Percentiles rank a stretch among this genome's conserved stretches.
Evolutionary conservation across 2,888 invertebrate species (phyloP).

Genomic region (Apantesis nais): DNA sequence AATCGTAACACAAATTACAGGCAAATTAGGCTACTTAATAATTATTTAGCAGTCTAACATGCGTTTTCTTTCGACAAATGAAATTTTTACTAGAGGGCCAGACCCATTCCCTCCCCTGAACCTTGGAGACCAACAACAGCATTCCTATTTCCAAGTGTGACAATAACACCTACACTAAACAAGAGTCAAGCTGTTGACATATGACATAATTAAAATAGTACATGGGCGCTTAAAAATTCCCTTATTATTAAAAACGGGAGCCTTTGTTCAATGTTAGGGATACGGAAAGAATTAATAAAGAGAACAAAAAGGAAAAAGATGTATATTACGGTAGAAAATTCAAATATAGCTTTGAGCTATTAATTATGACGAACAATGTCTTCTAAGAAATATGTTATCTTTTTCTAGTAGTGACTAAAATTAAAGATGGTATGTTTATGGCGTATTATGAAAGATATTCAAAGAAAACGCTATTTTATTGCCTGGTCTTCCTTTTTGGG

Average conservation of each 20-base stretch:
- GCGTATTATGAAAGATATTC: not conserved
- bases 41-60: too few relatives aligned
- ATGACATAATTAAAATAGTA: not conserved
- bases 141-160: not conserved
- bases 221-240: too few relatives aligned
- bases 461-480: too few relatives aligned
- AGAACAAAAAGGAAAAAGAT: conserved; percentile 16
- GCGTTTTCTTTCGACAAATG: too few relatives aligned
- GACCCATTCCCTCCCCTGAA: too few relatives aligned
- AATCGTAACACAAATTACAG: too few relatives aligned
- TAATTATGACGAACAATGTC: conserved; percentile 8
- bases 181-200: not conserved
- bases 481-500: too few relatives aligned
- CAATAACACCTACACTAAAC: not conserved
- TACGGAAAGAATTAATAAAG: conserved; percentile 12
- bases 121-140: not conserved
- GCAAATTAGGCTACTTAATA: too few relatives aligned
- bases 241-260: not conserved
- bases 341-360: conserved; percentile 18
- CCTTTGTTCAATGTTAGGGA: conserved; percentile 5
- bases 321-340: conserved; percentile 13
- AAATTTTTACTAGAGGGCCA: too few relatives aligned
- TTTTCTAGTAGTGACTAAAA: not conserved
- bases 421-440: not conserved
- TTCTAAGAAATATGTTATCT: conserved; percentile 10